A percentile compares a stretch with the other conserved stretches of the same genome.
These are phyloP conservation scores for Allygus modestus DNA, from an alignment of 2,888 invertebrate genomes.

Conservation along the genomic window DNA sequence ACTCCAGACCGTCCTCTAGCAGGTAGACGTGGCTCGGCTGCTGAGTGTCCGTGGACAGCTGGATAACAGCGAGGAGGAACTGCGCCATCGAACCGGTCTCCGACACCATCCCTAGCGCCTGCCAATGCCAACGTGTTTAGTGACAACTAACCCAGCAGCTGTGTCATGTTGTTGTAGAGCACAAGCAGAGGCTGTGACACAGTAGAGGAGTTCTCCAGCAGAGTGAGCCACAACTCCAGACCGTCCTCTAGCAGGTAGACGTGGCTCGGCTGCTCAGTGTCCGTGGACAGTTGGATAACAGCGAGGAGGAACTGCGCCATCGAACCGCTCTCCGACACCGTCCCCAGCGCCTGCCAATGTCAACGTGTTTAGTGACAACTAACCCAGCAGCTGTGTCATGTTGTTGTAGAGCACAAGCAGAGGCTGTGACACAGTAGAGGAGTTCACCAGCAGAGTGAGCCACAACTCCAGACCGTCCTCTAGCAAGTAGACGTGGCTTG, in stretches of 20 bases:
- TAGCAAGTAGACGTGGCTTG: too few species aligned
- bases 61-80: constrained; percentile 81
- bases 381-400: too few species aligned
- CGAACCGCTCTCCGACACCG: constrained; percentile 74
- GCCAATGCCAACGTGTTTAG: constrained; percentile 30
- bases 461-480: too few species aligned
- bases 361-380: too few species aligned
- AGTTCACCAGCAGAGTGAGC: too few species aligned
- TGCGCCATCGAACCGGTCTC: constrained; percentile 75
- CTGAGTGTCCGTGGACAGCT: constrained; percentile 86
- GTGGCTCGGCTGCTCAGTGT: constrained; percentile 86
- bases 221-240: constrained; percentile 91
- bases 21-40: constrained; percentile 92
- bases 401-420: too few species aligned
- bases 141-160: constrained; percentile 82
- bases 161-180: constrained; percentile 85
- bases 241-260: constrained; percentile 96
- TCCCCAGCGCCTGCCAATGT: constrained; percentile 75
- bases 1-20: constrained; percentile 93
- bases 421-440: too few species aligned
- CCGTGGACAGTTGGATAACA: constrained; percentile 86
- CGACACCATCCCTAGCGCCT: constrained; percentile 76
- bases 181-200: constrained; percentile 81
- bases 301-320: constrained; percentile 78
- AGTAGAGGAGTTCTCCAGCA: constrained; percentile 86